Evolutionary conservation across 1,140 invertebrate species (phyloP).

Genomic region (Bactericera cockerelli): DNA sequence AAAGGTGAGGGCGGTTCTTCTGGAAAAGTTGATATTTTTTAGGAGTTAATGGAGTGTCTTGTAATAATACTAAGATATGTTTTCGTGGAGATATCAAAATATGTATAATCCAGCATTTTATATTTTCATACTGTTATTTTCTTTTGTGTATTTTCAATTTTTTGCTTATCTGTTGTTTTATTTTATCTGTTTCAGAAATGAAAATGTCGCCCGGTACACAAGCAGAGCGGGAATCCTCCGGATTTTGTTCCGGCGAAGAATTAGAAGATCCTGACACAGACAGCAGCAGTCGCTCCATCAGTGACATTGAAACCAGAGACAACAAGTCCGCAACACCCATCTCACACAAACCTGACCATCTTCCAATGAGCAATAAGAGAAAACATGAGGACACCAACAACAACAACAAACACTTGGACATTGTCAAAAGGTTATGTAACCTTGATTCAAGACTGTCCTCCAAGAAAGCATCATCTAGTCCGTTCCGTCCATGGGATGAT

Average conservation of each 20-base stretch:
- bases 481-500: background rate
- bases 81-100: too few relatives aligned
- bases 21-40: too few relatives aligned
- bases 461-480: background rate
- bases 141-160: too few relatives aligned
- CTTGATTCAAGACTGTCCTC: too few relatives aligned
- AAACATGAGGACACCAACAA: background rate
- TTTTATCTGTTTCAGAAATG: constrained; percentile 6
- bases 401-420: background rate
- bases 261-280: background rate
- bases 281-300: background rate
- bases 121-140: too few relatives aligned
- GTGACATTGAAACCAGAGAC: constrained; percentile 3
- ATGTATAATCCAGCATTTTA: too few relatives aligned
- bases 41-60: too few relatives aligned
- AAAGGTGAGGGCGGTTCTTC: too few relatives aligned
- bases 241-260: constrained; percentile 4
- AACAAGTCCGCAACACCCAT: background rate
- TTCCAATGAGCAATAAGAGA: background rate
- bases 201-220: constrained; percentile 1
- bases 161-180: background rate
- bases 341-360: too few relatives aligned
- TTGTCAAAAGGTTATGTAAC: background rate
- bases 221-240: constrained; percentile 3
- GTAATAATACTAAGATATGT: too few relatives aligned